Evolutionary conservation across 2,113 vertebrate species (phyloP), one percentile per base, ranked within the genome.

Genomic region (Anser brachyrhynchus): DNA sequence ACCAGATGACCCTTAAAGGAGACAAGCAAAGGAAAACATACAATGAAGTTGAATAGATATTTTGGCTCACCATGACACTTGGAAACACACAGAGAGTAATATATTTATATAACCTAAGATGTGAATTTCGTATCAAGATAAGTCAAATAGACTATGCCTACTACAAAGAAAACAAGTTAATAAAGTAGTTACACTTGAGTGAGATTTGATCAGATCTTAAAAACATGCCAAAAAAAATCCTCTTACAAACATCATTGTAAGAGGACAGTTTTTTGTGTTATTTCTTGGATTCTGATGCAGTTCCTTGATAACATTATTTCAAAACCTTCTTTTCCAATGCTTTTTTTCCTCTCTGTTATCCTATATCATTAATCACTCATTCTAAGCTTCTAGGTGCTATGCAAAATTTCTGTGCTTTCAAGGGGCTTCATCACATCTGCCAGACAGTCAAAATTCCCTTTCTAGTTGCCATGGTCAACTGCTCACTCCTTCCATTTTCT

Each of bases 241-340:
- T 46, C 44, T 46, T 46, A 46, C 9, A 46, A 55, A 19, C 14
- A 33, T 25, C 7, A 51, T 11, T 0, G 0, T 43, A 71, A 84
- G 35, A 43, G 4, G 66, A 43, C 3, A 3, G 13, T 0, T 2
- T 4, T 58, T 72, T 0, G 0, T 87, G 18, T 46, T 28, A 3
- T 39, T 44, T 88, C 23, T 64, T 54, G 23, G 10, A 8, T 76
- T 14, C 11, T 55, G 37, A 20, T 82, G 19, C 37, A 74, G 17
- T 71, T 75, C 22, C 51, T 64, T 67, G 31, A 58, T 43, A 4
- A 41, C 8, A 71, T 44, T 26, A 44, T 12, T 31, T 33, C 43
- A 67, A 29, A 43, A 33, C 29, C 41, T 67, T 67, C 9, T 46
- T 86, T 43, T 6, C 6, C 41, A 54, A 5, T 18, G 13, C 39